phyloP scores from a whole-genome alignment of 2,797 vertebrate species.

The Arvicola amphibius region DNA sequence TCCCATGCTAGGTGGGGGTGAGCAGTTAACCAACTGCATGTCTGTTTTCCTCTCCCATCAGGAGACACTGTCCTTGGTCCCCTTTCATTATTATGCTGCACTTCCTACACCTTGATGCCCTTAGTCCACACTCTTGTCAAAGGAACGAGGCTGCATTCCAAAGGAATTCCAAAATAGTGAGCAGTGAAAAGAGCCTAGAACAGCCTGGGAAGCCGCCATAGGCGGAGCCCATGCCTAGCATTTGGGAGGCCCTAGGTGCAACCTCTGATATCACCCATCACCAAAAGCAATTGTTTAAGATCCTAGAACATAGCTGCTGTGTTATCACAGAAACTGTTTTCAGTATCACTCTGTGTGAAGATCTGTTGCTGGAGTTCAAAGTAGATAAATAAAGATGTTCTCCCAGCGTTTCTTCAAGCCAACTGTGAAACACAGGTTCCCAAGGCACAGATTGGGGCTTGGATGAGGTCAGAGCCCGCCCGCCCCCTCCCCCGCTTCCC shows the following conservation, averaged over 20 bases:
- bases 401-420: background rate
- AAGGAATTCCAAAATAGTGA: background rate
- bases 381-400: constrained; percentile 47
- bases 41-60: background rate
- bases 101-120: background rate
- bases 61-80: background rate
- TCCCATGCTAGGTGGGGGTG: background rate
- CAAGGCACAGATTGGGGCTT: constrained; percentile 19
- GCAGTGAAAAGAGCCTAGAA: background rate
- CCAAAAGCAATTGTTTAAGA: background rate
- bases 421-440: constrained; percentile 16
- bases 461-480: constrained; percentile 64
- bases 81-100: background rate
- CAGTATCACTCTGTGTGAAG: background rate
- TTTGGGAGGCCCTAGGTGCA: background rate
- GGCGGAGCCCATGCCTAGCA: background rate
- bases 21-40: background rate
- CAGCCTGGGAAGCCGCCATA: background rate
- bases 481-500: background rate
- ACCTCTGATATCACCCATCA: background rate
- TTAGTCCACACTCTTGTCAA: background rate
- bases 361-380: background rate
- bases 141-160: background rate
- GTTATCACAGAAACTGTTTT: background rate
- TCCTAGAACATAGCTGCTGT: too few species aligned